A percentile compares a stretch with the other conserved stretches of the same genome.
These are phyloP conservation scores for Cantharis rustica DNA, from an alignment of 2,888 invertebrate genomes.

Conservation along the genomic window DNA sequence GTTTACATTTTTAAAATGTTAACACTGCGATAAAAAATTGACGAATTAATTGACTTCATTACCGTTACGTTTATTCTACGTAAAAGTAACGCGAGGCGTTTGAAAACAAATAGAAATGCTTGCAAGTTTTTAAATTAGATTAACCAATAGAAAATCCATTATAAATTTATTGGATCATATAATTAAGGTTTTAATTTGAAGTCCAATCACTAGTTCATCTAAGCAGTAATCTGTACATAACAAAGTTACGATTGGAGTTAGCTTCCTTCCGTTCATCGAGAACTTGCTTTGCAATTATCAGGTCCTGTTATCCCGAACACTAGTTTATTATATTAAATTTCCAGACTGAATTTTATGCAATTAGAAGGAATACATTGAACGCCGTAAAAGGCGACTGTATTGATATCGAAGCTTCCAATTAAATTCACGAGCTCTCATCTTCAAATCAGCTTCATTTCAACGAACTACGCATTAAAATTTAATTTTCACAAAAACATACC, in stretches of 20 bases:
- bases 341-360: constrained; percentile 43
- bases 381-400: constrained; percentile 20
- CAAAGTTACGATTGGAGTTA: constrained; percentile 43
- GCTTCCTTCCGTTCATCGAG: constrained; percentile 54
- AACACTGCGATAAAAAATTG: not conserved
- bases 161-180: constrained; percentile 7
- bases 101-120: not conserved
- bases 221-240: constrained; percentile 47
- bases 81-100: not conserved
- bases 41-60: not conserved
- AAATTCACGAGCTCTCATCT: constrained; percentile 5
- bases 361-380: constrained; percentile 37
- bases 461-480: not conserved
- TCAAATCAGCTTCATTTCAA: not conserved
- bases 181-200: constrained; percentile 38
- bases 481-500: not conserved
- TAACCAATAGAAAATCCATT: not conserved
- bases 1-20: not conserved
- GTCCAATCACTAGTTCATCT: constrained; percentile 47
- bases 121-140: not conserved
- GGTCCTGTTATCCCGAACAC: constrained; percentile 44
- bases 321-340: constrained; percentile 48
- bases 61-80: not conserved
- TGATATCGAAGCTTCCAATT: constrained; percentile 26
- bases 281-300: constrained; percentile 48